A percentile compares a stretch with the other conserved stretches of the same genome.
These are phyloP conservation scores for Xiphorhynchus elegans DNA, from an alignment of 2,113 vertebrate genomes.

Conservation along the genomic window DNA sequence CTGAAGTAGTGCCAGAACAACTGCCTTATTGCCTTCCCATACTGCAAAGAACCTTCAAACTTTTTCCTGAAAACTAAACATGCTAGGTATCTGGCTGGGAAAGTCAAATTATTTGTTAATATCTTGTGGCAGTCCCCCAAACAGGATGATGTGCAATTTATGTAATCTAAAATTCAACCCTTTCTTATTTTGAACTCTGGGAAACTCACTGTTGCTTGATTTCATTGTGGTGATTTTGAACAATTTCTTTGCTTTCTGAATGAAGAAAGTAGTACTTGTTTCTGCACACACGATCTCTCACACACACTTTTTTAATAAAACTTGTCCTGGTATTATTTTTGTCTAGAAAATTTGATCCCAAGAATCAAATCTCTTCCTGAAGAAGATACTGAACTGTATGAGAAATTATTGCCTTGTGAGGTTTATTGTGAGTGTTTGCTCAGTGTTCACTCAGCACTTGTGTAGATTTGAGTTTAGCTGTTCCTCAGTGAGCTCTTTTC, in stretches of 20 bases:
- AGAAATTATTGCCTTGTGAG: background rate
- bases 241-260: background rate
- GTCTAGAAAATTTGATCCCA: background rate
- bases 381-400: background rate
- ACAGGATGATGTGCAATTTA: background rate
- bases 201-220: background rate
- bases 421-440: background rate
- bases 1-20: background rate
- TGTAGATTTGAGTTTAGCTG: background rate
- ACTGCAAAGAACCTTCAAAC: background rate
- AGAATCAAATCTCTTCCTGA: background rate
- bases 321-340: background rate
- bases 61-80: background rate
- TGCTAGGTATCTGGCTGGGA: background rate
- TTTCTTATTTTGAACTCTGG: background rate
- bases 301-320: background rate
- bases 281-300: background rate
- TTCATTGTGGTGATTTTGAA: background rate
- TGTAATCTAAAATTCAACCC: background rate
- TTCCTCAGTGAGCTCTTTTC: background rate
- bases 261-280: background rate
- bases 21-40: background rate
- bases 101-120: background rate
- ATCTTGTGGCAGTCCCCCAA: background rate
- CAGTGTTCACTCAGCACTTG: fast-evolving